A percentile compares a stretch with the other conserved stretches of the same genome.
These are phyloP conservation scores for Helostoma temminkii DNA, from an alignment of 2,797 vertebrate species.

Conservation along the genomic window DNA sequence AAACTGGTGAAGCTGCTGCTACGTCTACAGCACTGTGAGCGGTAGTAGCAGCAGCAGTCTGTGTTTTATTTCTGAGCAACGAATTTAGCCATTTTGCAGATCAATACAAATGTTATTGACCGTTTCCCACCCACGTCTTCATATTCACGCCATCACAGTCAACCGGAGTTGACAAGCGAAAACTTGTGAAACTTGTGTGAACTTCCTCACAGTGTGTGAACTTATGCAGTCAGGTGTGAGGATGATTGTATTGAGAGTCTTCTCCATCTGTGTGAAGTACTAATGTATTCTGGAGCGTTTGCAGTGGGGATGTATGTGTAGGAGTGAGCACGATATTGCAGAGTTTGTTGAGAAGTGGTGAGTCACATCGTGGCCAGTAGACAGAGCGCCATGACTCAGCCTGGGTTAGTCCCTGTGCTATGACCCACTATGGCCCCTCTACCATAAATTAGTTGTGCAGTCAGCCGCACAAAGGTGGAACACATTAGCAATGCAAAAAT, in stretches of 20 bases:
- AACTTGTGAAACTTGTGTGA: constrained; percentile 20
- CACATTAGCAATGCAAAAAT: constrained; percentile 60
- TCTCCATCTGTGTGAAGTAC: constrained; percentile 37
- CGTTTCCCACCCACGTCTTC: constrained; percentile 48
- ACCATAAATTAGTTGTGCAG: constrained; percentile 58
- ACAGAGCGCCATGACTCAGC: constrained; percentile 69
- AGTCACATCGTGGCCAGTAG: constrained; percentile 59
- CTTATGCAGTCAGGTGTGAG: constrained; percentile 28
- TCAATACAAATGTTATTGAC: constrained; percentile 47
- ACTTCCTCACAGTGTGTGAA: constrained; percentile 42
- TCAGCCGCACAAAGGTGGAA: constrained; percentile 59
- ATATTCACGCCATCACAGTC: constrained; percentile 33
- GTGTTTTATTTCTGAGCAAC: constrained; percentile 43
- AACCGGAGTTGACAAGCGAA: constrained; percentile 11
- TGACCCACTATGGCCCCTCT: constrained; percentile 60
- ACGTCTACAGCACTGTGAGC: background rate
- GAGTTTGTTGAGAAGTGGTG: constrained; percentile 55
- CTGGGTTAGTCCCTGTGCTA: constrained; percentile 37
- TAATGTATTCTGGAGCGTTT: constrained; percentile 37
- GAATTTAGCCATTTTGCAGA: constrained; percentile 64
- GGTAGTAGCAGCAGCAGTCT: background rate
- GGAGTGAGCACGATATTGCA: constrained; percentile 45
- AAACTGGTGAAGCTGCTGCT: constrained; percentile 17
- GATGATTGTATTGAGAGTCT: constrained; percentile 30
- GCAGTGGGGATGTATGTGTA: constrained; percentile 42